Base-by-base conservation (phyloP, 2,113 vertebrate genomes). In the Thamnaconus septentrionalis region DNA sequence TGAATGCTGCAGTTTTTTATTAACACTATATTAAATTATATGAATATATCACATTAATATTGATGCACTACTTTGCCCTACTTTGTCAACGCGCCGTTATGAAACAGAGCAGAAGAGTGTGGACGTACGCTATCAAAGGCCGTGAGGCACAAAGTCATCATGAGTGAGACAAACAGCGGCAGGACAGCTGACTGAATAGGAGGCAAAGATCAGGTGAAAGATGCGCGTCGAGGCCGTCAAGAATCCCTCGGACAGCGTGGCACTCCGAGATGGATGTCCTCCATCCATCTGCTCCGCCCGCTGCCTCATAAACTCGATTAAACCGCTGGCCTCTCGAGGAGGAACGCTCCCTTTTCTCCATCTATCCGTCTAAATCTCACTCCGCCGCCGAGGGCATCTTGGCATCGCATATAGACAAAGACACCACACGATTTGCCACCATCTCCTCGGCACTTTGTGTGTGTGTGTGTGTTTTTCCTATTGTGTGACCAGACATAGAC, bases 251-350 rank as follows among this genome's bases (percentile, higher is more conserved):
- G 83, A 73, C 81, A 81, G 76, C 69, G 46, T 10, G 18, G 79
- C 56, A 53, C 59, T 41, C 61, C 74, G 62, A 81, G 82, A 87
- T 81, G 72, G 72, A 87, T 77, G 81, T 76, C 61, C 62, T 76
- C 80, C 79, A 88, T 90, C 84, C 81, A 77, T 85, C 76, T 73
- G 69, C 77, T 74, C 78, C 59, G 12, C 83, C 75, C 76, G 71
- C 62, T 65, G 70, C 79, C 82, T 85, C 74, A 85, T 85, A 85
- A 90, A 90, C 85, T 85, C 84, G 85, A 85, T 89, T 88, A 85
- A 85, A 85, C 56, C 59, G 50, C 68, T 73, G 50, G 55, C 58
- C 80, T 85, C 81, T 56, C 41, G 71, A 81, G 82, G 71, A 78
- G 48, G 59, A 76, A 48, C 60, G 10, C 65, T 63, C 56, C 49